phyloP scores from a whole-genome alignment of 1,140 invertebrate species.

The Matsumurasca onukii region DNA sequence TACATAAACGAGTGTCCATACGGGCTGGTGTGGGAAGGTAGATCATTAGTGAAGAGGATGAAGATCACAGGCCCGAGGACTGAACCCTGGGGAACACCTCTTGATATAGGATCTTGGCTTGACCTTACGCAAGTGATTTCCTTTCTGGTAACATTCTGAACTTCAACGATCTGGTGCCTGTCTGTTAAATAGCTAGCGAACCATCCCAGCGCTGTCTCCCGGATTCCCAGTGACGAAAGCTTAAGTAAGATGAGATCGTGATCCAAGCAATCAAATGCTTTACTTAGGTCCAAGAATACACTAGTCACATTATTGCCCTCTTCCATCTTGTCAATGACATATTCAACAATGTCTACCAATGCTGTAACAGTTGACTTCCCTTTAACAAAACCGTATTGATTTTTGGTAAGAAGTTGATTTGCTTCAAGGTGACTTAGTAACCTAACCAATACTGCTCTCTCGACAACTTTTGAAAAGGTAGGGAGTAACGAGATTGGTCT shows the following conservation, averaged over 20 bases:
- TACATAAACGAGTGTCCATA: background rate
- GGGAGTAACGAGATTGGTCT: background rate
- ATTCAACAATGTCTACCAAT: background rate
- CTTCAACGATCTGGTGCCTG: background rate
- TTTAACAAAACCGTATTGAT: background rate
- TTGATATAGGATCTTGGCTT: background rate
- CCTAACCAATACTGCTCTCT: background rate
- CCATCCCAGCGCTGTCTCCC: background rate
- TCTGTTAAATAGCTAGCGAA: background rate
- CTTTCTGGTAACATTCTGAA: background rate
- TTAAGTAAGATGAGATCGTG: background rate
- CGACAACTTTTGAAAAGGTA: background rate
- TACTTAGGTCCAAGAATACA: background rate
- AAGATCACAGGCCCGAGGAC: slow-evolving; percentile 3
- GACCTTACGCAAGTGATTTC: background rate
- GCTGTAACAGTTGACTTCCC: background rate
- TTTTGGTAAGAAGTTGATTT: slow-evolving; percentile 1
- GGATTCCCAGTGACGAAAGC: background rate
- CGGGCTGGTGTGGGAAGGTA: background rate
- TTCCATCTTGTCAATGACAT: background rate
- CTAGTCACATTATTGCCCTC: background rate
- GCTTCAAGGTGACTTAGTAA: background rate
- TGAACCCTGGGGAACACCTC: slow-evolving; percentile 7
- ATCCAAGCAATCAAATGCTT: background rate
- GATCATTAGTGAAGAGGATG: background rate